These are phyloP conservation scores for Drosophila oshimai DNA, from an alignment of 1,140 invertebrate genomes.

Conservation along the genomic window DNA sequence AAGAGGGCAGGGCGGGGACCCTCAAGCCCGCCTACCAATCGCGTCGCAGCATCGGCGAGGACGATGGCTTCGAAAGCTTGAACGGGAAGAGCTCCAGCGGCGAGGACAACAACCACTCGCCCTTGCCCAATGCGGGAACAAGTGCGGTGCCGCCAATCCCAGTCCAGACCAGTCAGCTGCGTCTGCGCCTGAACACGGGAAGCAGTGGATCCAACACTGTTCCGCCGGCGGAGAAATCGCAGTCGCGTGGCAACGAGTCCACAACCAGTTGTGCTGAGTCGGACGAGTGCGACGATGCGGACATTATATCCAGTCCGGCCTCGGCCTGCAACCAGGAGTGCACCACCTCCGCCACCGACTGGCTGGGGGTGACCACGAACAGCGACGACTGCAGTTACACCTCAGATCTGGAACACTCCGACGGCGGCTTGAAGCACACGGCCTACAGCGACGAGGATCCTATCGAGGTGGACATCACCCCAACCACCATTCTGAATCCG, in stretches of 20 bases:
- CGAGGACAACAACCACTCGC: constrained; percentile 83
- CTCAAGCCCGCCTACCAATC: constrained; percentile 20
- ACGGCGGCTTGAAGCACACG: constrained; percentile 82
- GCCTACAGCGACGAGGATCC: constrained; percentile 82
- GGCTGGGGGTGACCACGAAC: constrained; percentile 93
- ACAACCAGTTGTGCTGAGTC: constrained; percentile 82
- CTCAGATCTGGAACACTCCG: constrained; percentile 88
- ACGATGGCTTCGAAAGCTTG: constrained; percentile 94
- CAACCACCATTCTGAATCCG: constrained; percentile 88
- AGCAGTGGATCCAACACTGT: constrained; percentile 8
- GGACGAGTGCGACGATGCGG: constrained; percentile 85
- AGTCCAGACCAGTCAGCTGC: constrained; percentile 45
- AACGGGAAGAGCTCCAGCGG: constrained; percentile 91
- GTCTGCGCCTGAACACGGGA: constrained; percentile 56
- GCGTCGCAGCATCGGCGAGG: constrained; percentile 84
- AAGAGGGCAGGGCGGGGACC: neutral
- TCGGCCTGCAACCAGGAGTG: constrained; percentile 70
- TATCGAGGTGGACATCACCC: constrained; percentile 88
- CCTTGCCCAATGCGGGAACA: constrained; percentile 28
- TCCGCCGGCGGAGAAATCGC: constrained; percentile 8
- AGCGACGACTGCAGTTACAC: constrained; percentile 92
- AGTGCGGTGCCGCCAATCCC: neutral
- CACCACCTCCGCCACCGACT: constrained; percentile 89
- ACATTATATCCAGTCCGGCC: constrained; percentile 83
- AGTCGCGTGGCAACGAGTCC: constrained; percentile 27